These are phyloP conservation scores for Microplitis demolitor DNA, from an alignment of 1,140 invertebrate genomes.

Conservation along the genomic window DNA sequence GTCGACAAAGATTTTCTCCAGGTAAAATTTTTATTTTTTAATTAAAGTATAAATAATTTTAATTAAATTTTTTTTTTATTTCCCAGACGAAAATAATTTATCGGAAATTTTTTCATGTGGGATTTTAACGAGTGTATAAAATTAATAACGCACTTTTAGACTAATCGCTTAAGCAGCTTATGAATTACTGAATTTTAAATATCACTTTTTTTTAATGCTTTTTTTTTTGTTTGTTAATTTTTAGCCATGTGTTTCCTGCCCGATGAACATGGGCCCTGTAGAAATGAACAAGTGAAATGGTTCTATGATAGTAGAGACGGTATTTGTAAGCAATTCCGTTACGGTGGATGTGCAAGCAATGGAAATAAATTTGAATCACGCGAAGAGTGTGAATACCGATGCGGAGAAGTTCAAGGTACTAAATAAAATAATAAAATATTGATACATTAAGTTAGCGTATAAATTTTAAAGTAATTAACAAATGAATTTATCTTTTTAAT, in stretches of 20 bases:
- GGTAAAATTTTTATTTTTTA: background rate
- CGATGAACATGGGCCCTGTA: slow-evolving; percentile 73
- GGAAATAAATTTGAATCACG: slow-evolving; percentile 80
- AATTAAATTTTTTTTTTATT: background rate
- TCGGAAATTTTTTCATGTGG: too few species aligned
- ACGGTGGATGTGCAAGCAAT: slow-evolving; percentile 85
- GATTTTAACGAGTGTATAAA: background rate
- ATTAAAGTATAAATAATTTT: too few species aligned
- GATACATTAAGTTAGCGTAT: background rate
- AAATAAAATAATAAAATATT: background rate
- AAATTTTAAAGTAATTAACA: background rate
- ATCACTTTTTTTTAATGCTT: background rate
- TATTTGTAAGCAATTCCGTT: slow-evolving; percentile 81
- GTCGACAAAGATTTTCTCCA: slow-evolving; percentile 36
- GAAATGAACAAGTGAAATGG: slow-evolving; percentile 68
- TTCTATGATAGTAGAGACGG: slow-evolving; percentile 79
- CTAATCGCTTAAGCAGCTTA: background rate
- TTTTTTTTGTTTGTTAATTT: slow-evolving; percentile 33
- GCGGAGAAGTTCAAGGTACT: slow-evolving; percentile 72
- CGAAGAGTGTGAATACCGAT: slow-evolving; percentile 80
- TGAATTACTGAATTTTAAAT: background rate
- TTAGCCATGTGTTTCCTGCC: slow-evolving; percentile 75
- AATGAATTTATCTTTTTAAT: background rate
- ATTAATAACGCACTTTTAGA: background rate
- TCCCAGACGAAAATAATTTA: too few species aligned